Evolutionary conservation across 1,140 invertebrate genomes (phyloP), one percentile per base, ranked within the genome.

Genomic region (Neodiprion pinetum): DNA sequence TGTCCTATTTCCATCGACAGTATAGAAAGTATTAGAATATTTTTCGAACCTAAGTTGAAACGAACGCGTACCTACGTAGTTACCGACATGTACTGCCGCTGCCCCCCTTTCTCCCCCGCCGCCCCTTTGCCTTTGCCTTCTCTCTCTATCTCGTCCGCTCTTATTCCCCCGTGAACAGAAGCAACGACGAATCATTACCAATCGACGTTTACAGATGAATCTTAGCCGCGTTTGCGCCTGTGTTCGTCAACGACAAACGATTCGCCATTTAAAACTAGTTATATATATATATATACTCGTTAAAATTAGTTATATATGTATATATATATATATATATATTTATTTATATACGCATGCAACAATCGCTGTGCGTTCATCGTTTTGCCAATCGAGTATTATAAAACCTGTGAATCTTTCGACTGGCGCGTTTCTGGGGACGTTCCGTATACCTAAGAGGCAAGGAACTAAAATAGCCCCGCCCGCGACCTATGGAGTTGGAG

Each of bases 291-390:
- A 65, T 65, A 74, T 70, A 70, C 17, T 21, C 17, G 17, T 21
- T 40, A 40, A 40, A 40, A 40, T 40, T 40, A 40, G 61, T 7
- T 65, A 7, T 65, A 17, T 65, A 17, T 5, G 61, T 65, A 17
- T 65, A 65, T 65, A 74, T 70, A 70, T 67, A 65, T 40, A 70
- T 74, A 67, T 49, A 74, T 67, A 74, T 67, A 67, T 70, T 9
- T 65, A 49, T 48, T 49, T 23, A 68, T 73, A 73, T 17, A 47
- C 48, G 5, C 5, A 40, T 40, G 28, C 28, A 40, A 40, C 2
- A 40, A 40, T 40, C 5, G 28, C 28, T 14, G n/a, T 61, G 11
- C n/a, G n/a, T 61, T 61, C 1, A 40, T 40, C 28, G 28, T 40
- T 61, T 61, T 9, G 53, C 53, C n/a, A 40, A 9, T 61, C 4